Base-by-base conservation (phyloP, 2,797 vertebrate genomes). In the Sebastes variabilis region DNA sequence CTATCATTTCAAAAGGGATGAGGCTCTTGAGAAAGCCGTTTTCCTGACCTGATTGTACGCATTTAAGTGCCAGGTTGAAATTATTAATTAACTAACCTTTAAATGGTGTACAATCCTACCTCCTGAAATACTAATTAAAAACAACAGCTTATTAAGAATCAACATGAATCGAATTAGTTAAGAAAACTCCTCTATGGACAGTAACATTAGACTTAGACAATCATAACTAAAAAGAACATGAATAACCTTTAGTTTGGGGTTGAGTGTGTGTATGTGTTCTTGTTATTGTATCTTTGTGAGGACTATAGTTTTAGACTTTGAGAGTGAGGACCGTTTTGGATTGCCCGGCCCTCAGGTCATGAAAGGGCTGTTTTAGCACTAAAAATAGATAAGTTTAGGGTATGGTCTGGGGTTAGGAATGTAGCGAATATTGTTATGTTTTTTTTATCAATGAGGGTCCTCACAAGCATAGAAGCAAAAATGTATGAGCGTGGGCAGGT, bases 311-410 rank as follows among this genome's bases (percentile, higher is more conserved):
- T 25, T 58, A 38, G 2, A 71, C 22, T 20, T 9, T 30, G 8
- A 29, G 3, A 29, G 8, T 3, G 7, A 22, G 34, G 24, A 25
- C 54, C 11, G 16, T 69, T 69, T 58, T 36, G 5, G 11, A 24
- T 29, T 16, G 2, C 25, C 25, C 8, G 0, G 13, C 5, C 3
- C 3, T n/a, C 46, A 18, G 13, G 27, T 11, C 0, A 1, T 56
- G 6, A 58, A 38, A 38, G 16, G 32, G 24, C 36, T 29, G 8
- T 24, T 65, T 46, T 42, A 29, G 18, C 8, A 6, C 38, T 42
- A 58, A 32, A 7, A 2, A 64, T 24, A 22, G 8, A 49, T 29
- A 27, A 16, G 18, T 25, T 49, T 25, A 54, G 18, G 8, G 29
- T 24, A 22, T 66, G 5, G 65, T 25, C 5, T 29, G 2, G 10